A percentile compares a stretch with the other conserved stretches of the same genome.
phyloP scores from a whole-genome alignment of 2,888 invertebrate genomes.

The Tipula vernalis region DNA sequence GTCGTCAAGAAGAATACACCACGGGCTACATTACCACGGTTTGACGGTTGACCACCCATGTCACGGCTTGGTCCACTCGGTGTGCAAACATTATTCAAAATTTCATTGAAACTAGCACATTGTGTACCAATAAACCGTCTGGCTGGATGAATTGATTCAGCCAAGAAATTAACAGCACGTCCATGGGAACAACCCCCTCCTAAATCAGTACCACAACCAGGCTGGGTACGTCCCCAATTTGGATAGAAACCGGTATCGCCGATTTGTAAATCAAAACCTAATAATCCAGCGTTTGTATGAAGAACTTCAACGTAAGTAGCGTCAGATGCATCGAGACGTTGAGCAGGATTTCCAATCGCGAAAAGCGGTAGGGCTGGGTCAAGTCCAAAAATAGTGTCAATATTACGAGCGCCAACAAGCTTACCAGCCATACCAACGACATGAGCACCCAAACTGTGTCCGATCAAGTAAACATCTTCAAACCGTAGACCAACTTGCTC shows the following conservation, averaged over 20 bases:
- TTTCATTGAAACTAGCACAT: slow-evolving; percentile 22
- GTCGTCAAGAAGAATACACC: slow-evolving; percentile 30
- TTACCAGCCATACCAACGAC: slow-evolving; percentile 45
- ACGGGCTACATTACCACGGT: slow-evolving; percentile 19
- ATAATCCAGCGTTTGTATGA: slow-evolving; percentile 22
- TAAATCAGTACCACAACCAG: slow-evolving; percentile 26
- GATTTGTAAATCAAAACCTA: slow-evolving; percentile 27
- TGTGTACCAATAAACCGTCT: slow-evolving; percentile 25
- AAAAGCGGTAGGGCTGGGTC: background rate
- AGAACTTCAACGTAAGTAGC: background rate
- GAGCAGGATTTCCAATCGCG: background rate
- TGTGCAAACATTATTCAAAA: slow-evolving; percentile 19
- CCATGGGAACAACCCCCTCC: slow-evolving; percentile 25
- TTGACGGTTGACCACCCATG: slow-evolving; percentile 24
- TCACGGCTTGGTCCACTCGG: slow-evolving; percentile 20
- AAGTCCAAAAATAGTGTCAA: slow-evolving; percentile 19
- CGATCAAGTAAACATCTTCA: slow-evolving; percentile 39
- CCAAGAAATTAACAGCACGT: slow-evolving; percentile 32
- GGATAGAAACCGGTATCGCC: slow-evolving; percentile 34
- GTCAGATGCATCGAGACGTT: background rate
- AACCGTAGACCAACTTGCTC: slow-evolving; percentile 27
- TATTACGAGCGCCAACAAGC: slow-evolving; percentile 37
- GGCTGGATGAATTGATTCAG: slow-evolving; percentile 30
- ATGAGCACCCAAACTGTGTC: slow-evolving; percentile 46
- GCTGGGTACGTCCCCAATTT: slow-evolving; percentile 30